phyloP scores from a whole-genome alignment of 2,113 vertebrate species.

The Rhipidura dahli region DNA sequence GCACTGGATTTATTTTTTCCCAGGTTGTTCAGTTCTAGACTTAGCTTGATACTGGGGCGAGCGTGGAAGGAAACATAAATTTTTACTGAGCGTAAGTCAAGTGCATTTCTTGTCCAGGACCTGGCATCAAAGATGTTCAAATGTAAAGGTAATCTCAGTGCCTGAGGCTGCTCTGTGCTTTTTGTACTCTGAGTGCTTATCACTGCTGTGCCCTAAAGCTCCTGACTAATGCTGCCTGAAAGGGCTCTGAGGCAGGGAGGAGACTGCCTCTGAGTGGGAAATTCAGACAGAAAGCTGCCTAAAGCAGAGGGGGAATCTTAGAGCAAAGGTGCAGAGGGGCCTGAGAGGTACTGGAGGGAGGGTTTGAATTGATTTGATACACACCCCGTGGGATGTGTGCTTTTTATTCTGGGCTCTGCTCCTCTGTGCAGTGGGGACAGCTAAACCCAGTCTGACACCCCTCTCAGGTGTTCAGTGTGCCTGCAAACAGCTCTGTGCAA shows the following conservation, averaged over 20 bases:
- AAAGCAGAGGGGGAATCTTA: background rate
- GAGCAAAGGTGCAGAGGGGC: background rate
- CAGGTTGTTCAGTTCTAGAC: background rate
- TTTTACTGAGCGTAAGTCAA: background rate
- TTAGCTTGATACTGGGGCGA: background rate
- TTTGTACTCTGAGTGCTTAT: background rate
- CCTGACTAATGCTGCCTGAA: background rate
- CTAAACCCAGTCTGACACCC: background rate
- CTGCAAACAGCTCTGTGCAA: background rate
- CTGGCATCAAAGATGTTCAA: background rate
- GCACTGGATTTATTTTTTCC: background rate
- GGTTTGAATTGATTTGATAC: rapidly evolving
- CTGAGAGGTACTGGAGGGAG: background rate
- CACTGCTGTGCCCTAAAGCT: background rate
- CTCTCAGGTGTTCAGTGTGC: rapidly evolving
- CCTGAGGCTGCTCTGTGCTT: background rate
- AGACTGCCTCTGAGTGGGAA: background rate
- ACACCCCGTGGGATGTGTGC: rapidly evolving
- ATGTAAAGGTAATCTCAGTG: background rate
- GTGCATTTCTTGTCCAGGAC: background rate
- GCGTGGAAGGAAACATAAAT: background rate
- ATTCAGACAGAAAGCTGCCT: background rate
- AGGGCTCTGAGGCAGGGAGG: background rate
- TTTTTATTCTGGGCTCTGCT: background rate
- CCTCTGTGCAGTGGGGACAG: background rate